Conservation (phyloP, 2,888 invertebrate genomes). For the Drosophila mercatorum region DNA sequence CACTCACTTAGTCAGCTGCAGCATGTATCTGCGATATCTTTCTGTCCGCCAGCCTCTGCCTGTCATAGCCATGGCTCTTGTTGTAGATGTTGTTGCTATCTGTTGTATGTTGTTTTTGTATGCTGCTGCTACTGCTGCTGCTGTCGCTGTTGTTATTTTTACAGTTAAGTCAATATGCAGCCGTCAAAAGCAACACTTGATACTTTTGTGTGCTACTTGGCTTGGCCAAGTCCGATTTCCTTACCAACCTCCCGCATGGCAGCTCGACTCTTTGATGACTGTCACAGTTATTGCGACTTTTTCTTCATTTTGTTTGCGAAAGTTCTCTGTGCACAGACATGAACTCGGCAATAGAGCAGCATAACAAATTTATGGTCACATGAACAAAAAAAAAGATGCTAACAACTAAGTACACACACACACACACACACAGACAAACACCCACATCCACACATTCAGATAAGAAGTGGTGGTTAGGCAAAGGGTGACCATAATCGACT, state of each 20-base stretch:
- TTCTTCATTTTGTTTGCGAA: constrained; percentile 65
- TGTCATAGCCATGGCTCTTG: constrained; percentile 36
- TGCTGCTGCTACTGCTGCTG: constrained; percentile 3
- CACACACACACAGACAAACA: neutral
- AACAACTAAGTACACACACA: constrained; percentile 16
- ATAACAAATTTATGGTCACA: constrained; percentile 72
- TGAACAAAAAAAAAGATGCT: constrained; percentile 54
- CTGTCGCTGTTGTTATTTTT: constrained; percentile 61
- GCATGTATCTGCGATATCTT: constrained; percentile 32
- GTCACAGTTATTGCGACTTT: constrained; percentile 72
- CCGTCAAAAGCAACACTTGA: constrained; percentile 81
- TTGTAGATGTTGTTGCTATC: constrained; percentile 7
- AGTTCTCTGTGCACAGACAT: constrained; percentile 54
- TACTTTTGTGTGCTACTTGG: constrained; percentile 75
- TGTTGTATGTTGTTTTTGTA: constrained; percentile 1
- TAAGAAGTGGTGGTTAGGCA: constrained; percentile 38
- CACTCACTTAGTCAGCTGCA: constrained; percentile 36
- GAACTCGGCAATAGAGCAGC: constrained; percentile 54
- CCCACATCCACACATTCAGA: constrained; percentile 5
- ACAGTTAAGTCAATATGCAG: constrained; percentile 80
- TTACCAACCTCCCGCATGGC: constrained; percentile 13
- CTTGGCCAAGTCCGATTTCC: constrained; percentile 36
- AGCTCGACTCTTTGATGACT: constrained; percentile 44
- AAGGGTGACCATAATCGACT: constrained; percentile 76
- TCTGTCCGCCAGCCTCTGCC: constrained; percentile 34